Percentiles rank a stretch among this genome's conserved stretches.
These are phyloP conservation scores for Ennomos fuscantarius DNA, from an alignment of 2,888 invertebrate genomes.

Conservation along the genomic window DNA sequence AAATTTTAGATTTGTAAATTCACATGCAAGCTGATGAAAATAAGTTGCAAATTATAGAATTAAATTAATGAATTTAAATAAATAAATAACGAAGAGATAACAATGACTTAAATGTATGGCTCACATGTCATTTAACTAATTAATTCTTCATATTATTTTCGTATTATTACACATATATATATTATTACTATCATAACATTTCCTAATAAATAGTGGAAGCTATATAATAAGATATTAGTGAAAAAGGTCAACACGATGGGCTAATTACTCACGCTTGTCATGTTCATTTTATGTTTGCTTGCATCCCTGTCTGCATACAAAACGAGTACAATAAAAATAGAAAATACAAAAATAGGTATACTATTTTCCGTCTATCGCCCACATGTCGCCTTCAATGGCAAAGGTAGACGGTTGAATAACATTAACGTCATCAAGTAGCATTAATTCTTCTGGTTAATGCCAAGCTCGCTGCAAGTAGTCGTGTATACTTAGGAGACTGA, in stretches of 20 bases:
- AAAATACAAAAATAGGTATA: slow-evolving; percentile 8
- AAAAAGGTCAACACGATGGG: neutral
- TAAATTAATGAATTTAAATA: too few species aligned
- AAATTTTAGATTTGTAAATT: too few species aligned
- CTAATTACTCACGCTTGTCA: slow-evolving; percentile 7
- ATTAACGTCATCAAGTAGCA: slow-evolving; percentile 10
- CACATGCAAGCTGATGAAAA: too few species aligned
- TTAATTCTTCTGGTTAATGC: slow-evolving; percentile 12
- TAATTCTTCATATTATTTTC: too few species aligned
- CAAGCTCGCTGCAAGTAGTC: slow-evolving; percentile 9
- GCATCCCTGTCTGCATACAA: slow-evolving; percentile 23
- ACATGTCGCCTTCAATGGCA: slow-evolving; percentile 4
- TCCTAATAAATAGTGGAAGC: neutral
- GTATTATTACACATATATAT: too few species aligned
- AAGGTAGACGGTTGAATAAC: slow-evolving; percentile 14
- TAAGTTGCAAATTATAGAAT: too few species aligned
- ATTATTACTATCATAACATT: too few species aligned
- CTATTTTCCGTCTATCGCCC: slow-evolving; percentile 10
- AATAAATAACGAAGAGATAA: too few species aligned
- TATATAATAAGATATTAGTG: neutral
- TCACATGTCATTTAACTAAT: too few species aligned
- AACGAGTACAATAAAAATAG: slow-evolving; percentile 13
- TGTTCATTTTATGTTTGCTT: slow-evolving; percentile 14
- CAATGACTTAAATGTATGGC: too few species aligned
- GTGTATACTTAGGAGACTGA: slow-evolving; percentile 3